Evolutionary conservation across 2,797 vertebrate species (phyloP).

Genomic region (Pyrrhura leucotis): DNA sequence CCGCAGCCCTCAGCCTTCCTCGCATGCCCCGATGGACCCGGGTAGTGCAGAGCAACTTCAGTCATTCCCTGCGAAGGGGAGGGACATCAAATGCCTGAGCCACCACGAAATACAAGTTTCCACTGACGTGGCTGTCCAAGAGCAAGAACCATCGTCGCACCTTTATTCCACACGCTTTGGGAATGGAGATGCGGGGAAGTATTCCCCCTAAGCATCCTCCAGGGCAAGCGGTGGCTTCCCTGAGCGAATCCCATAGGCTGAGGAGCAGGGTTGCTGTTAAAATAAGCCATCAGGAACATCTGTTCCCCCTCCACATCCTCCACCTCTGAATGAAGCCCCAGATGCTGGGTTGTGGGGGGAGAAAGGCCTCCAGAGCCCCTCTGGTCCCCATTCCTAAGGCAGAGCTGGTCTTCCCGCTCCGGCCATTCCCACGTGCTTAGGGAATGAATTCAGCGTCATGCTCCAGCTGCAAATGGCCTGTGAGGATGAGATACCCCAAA

Average conservation of each 20-base stretch:
- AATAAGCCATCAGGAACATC: constrained; percentile 20
- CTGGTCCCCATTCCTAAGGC: not conserved
- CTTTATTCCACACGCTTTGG: not conserved
- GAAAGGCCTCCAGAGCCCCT: not conserved
- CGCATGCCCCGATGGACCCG: not conserved
- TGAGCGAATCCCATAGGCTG: not conserved
- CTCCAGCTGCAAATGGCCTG: constrained; percentile 1
- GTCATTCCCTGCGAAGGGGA: not conserved
- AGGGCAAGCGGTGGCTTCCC: not conserved
- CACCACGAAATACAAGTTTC: not conserved
- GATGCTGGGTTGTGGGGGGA: not conserved
- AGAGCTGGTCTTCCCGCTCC: not conserved
- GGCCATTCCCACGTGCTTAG: not conserved
- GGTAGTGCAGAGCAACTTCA: not conserved
- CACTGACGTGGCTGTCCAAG: not conserved
- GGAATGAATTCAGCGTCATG: not conserved
- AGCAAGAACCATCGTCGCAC: accelerated
- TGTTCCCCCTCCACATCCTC: constrained; percentile 8
- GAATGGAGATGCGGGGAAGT: not conserved
- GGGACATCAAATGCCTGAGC: not conserved
- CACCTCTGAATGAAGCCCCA: constrained; percentile 42
- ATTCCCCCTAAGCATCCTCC: not conserved
- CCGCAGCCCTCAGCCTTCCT: not conserved
- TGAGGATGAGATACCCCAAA: not conserved
- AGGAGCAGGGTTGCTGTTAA: not conserved